A percentile compares a stretch with the other conserved stretches of the same genome.
Conservation (phyloP, 2,113 vertebrate genomes). For the Pelodiscus sinensis region DNA sequence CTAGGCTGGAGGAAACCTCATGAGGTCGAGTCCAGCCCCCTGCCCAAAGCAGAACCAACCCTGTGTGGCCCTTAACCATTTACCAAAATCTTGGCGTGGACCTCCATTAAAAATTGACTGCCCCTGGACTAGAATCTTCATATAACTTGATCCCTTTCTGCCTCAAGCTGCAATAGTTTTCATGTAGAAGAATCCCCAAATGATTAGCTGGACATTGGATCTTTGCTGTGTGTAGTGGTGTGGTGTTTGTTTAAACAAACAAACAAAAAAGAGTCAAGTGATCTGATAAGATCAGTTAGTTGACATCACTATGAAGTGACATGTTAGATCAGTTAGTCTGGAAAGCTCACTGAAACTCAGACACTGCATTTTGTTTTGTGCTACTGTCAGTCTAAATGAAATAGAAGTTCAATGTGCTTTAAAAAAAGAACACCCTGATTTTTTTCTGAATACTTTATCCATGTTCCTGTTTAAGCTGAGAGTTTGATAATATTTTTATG, state of each 20-base stretch:
- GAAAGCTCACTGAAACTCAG: conserved; percentile 53
- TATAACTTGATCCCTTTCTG: neutral
- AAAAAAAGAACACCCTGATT: neutral
- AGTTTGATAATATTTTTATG: neutral
- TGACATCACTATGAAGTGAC: conserved; percentile 51
- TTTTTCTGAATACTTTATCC: neutral
- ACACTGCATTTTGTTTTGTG: neutral
- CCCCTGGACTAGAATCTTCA: neutral
- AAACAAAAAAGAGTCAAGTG: conserved; percentile 50
- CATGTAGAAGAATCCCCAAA: neutral
- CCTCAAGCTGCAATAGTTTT: neutral
- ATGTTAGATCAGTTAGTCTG: conserved; percentile 18
- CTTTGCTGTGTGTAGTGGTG: neutral
- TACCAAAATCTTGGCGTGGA: too few relatives aligned
- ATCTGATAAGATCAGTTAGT: conserved; percentile 61
- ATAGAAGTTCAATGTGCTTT: neutral
- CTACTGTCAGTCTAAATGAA: neutral
- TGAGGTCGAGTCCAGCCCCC: too few relatives aligned
- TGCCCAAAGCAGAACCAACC: too few relatives aligned
- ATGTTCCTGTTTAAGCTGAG: neutral
- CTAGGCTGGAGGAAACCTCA: too few relatives aligned
- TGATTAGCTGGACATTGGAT: neutral
- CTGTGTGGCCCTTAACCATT: too few relatives aligned
- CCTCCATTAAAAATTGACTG: too few relatives aligned
- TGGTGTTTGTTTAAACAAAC: too few relatives aligned